Base-by-base conservation (phyloP, 1,140 invertebrate species). In the Alviniconcha marisindica region DNA sequence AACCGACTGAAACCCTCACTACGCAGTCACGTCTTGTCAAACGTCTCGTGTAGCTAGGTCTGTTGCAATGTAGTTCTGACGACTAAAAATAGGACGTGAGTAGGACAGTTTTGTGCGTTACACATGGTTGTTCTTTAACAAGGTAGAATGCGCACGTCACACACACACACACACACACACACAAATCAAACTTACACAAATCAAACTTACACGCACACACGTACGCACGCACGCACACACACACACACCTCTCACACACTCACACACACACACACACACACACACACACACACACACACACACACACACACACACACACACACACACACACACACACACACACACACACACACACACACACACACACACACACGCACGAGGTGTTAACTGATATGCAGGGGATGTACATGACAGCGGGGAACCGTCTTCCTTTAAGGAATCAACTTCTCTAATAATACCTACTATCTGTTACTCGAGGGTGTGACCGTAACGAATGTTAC, bases 221-320 rank as follows among this genome's bases (percentile, higher is more conserved):
- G 0, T 12, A 71, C 21, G 36, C 5, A 38, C 28, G 31, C 28
- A 71, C 21, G 36, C 28, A 31, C 2, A 76, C 40, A 76, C 15
- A 48, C 14, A 48, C 33, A 76, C 5, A 76, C 7, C n/a, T n/a
- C n/a, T n/a, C n/a, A 48, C 40, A 76, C 33, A 76, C 40, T 21
- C 33, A 76, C 4, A 76, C 1, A 76, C 21, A 74, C 40, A 77
- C 74, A 77, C 74, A 77, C 40, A 48, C 74, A 77, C 74, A 77
- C 40, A 51, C 12, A 28, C 7, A n/a, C 40, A 77, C 40, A 48
- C 24, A 77, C 42, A 77, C 21, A 51, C 14, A 51, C 24, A 48
- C 24, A 77, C 42, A 48, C 24, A 77, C 74, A 77, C 15, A 48
- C 33, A 51, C 74, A 77, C 15, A n/a, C 21, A 48, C 42, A 77